phyloP scores from a whole-genome alignment of 2,113 vertebrate genomes.

The Aegithalos caudatus region DNA sequence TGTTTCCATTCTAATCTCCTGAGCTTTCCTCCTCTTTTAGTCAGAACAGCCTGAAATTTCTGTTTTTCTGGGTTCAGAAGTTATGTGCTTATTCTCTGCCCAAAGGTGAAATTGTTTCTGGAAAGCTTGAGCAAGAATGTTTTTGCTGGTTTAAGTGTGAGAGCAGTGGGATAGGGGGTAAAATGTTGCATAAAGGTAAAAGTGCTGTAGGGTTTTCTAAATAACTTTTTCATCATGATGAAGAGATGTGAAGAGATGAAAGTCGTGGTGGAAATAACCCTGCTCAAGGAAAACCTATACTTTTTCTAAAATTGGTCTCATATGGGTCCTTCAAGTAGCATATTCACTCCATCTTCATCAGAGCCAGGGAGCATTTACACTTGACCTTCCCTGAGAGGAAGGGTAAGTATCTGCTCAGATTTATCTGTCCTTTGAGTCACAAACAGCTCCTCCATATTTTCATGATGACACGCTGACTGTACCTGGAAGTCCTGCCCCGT shows the following conservation, averaged over 20 bases:
- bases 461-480: background rate
- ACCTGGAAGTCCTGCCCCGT: background rate
- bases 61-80: background rate
- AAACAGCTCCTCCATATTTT: background rate
- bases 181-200: background rate
- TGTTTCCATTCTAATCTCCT: background rate
- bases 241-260: background rate
- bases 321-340: background rate
- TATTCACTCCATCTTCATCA: background rate
- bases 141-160: background rate
- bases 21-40: background rate
- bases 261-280: background rate
- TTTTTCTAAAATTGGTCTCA: background rate
- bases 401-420: background rate
- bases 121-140: constrained; percentile 40
- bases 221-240: background rate
- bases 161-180: background rate
- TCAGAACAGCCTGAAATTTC: constrained; percentile 25
- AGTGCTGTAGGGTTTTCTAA: background rate
- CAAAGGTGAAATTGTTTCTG: constrained; percentile 55
- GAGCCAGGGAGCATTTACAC: background rate
- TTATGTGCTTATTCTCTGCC: background rate
- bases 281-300: background rate
- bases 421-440: background rate
- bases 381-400: background rate